phyloP scores from a whole-genome alignment of 2,888 invertebrate genomes.

The Lithophane ornitopus region DNA sequence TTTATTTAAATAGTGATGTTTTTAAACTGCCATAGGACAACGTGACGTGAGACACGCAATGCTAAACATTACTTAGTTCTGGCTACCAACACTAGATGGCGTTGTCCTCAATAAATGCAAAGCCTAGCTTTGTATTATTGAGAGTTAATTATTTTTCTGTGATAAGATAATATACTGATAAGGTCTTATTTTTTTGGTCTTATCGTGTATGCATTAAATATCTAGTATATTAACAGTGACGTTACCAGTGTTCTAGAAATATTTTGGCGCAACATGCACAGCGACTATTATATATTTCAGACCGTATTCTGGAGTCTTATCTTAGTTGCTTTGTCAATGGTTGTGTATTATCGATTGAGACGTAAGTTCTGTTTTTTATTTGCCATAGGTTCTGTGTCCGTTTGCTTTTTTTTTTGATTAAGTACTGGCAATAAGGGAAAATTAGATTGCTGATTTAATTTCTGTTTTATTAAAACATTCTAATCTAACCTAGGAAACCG shows the following conservation, averaged over 20 bases:
- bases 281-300: constrained; percentile 47
- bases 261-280: constrained; percentile 11
- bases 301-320: constrained; percentile 41
- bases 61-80: not conserved
- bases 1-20: not conserved
- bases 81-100: constrained; percentile 21
- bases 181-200: constrained; percentile 18
- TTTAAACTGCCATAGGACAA: not conserved
- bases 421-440: too few relatives aligned
- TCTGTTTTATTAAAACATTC: not conserved
- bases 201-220: constrained; percentile 26
- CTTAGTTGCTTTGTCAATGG: not conserved
- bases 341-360: constrained; percentile 29
- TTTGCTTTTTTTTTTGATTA: not conserved
- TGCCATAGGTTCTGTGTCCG: not conserved
- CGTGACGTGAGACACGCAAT: not conserved
- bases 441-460: too few relatives aligned
- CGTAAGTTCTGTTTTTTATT: constrained; percentile 43
- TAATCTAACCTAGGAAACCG: not conserved
- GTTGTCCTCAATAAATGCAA: not conserved
- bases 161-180: constrained; percentile 49
- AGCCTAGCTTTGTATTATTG: not conserved
- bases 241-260: constrained; percentile 1
- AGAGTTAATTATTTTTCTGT: constrained; percentile 32
- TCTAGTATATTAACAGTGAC: constrained; percentile 5